phyloP scores from a whole-genome alignment of 2,888 invertebrate genomes.

The Dolichopus griseipennis region DNA sequence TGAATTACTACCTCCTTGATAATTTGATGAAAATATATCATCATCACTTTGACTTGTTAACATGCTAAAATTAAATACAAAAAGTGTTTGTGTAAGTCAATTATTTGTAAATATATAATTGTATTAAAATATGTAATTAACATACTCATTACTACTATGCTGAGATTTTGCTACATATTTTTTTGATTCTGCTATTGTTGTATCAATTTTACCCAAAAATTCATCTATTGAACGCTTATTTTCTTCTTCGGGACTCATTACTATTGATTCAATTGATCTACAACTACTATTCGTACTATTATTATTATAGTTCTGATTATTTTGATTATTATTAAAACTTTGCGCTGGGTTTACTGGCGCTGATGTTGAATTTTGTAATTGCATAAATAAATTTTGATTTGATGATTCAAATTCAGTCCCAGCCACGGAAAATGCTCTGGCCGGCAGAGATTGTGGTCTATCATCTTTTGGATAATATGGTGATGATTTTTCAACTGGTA shows the following conservation, averaged over 20 bases:
- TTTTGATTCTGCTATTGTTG: constrained; percentile 73
- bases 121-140: constrained; percentile 28
- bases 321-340: constrained; percentile 20
- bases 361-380: constrained; percentile 21
- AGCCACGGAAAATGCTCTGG: constrained; percentile 51
- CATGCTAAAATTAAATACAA: constrained; percentile 26
- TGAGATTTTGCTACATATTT: constrained; percentile 73
- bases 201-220: constrained; percentile 74
- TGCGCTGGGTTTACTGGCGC: constrained; percentile 27
- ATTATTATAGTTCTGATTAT: constrained; percentile 20
- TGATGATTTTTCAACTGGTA: constrained; percentile 66
- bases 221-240: constrained; percentile 68
- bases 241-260: constrained; percentile 58
- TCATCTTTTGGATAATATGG: constrained; percentile 52
- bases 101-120: too few species aligned
- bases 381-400: constrained; percentile 36
- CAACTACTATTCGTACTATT: constrained; percentile 36
- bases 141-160: constrained; percentile 74
- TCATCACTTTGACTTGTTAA: constrained; percentile 39
- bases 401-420: constrained; percentile 34
- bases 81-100: too few species aligned
- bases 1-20: constrained; percentile 32
- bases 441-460: constrained; percentile 39
- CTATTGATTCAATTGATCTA: constrained; percentile 46
- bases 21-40: constrained; percentile 33